Evolutionary conservation across 2,113 vertebrate species (phyloP).

Genomic region (Larimichthys crocea): DNA sequence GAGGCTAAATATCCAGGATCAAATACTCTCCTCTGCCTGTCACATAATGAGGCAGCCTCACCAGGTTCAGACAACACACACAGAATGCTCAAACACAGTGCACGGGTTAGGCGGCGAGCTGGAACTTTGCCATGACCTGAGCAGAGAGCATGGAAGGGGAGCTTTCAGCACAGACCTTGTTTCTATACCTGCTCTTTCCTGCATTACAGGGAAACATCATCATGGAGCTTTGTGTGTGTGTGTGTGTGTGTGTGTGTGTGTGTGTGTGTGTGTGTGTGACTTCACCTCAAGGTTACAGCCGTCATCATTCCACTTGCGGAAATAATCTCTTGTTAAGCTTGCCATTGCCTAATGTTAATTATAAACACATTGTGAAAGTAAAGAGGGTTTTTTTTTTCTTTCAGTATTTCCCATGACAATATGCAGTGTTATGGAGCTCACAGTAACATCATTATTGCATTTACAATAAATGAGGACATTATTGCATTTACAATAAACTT

Average conservation of each 20-base stretch:
- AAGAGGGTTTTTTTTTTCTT: conserved; percentile 25
- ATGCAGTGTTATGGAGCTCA: conserved; percentile 40
- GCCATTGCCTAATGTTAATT: conserved; percentile 34
- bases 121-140: conserved; percentile 55
- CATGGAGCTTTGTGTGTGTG: not conserved
- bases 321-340: conserved; percentile 35
- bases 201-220: conserved; percentile 32
- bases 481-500: conserved; percentile 62
- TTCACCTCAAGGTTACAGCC: conserved; percentile 46
- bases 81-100: conserved; percentile 61
- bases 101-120: conserved; percentile 33
- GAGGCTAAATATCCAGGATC: conserved; percentile 67
- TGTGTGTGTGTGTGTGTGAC: not conserved
- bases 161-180: conserved; percentile 32
- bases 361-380: conserved; percentile 47
- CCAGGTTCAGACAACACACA: conserved; percentile 55
- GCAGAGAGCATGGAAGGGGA: conserved; percentile 27
- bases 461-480: conserved; percentile 50
- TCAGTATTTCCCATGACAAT: conserved; percentile 47
- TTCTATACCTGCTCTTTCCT: conserved; percentile 18
- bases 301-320: conserved; percentile 23
- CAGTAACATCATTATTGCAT: conserved; percentile 57
- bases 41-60: conserved; percentile 64
- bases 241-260: not conserved
- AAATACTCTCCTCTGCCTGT: conserved; percentile 75